A percentile compares a stretch with the other conserved stretches of the same genome.
Conservation (phyloP, 1,140 invertebrate species). For the Conopomorpha cramerella region DNA sequence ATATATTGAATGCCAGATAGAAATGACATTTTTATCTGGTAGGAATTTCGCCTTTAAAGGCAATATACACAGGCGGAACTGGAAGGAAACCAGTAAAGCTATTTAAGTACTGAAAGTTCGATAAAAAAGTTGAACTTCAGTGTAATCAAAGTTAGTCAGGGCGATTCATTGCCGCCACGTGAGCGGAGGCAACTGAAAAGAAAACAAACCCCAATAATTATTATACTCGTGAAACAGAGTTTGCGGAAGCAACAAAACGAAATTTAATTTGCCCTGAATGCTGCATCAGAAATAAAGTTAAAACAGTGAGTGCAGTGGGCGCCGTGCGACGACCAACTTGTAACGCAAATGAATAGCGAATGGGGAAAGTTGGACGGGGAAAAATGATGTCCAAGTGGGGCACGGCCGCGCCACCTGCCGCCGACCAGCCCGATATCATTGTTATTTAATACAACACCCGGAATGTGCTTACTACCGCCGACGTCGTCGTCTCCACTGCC, state of each 20-base stretch:
- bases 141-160: conserved; percentile 28
- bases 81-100: no score
- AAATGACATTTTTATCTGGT: no score
- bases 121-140: no score
- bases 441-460: conserved; percentile 35
- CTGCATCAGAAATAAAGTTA: conserved; percentile 60
- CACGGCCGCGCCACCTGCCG: conserved; percentile 16
- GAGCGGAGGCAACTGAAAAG: conserved; percentile 17
- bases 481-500: no score
- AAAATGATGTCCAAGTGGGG: conserved; percentile 54
- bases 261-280: conserved; percentile 60
- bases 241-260: conserved; percentile 56
- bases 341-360: conserved; percentile 60
- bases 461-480: no score
- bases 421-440: conserved; percentile 22
- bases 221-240: conserved; percentile 44
- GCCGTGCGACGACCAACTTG: conserved; percentile 48
- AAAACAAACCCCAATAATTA: conserved; percentile 44
- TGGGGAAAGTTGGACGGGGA: conserved; percentile 53
- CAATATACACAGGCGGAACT: no score
- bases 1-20: no score
- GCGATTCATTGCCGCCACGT: conserved; percentile 39
- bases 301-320: conserved; percentile 55
- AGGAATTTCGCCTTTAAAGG: no score
- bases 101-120: no score